phyloP scores from a whole-genome alignment of 2,888 invertebrate species.

The Plagodis dolabraria region DNA sequence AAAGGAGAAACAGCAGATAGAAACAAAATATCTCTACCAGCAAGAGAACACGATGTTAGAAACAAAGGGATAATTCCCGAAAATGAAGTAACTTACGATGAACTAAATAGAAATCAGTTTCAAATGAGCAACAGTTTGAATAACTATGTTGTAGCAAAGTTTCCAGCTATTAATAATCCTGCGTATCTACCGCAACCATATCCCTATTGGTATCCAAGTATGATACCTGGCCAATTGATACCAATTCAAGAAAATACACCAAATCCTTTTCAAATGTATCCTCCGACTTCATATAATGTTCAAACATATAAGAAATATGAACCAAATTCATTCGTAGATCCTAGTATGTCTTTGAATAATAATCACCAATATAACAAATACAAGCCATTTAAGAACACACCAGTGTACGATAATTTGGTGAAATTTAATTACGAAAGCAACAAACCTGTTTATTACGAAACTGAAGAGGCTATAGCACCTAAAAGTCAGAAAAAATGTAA shows the following conservation, averaged over 20 bases:
- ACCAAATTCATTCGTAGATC: constrained; percentile 11
- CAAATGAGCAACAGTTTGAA: constrained; percentile 21
- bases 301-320: constrained; percentile 6
- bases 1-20: background rate
- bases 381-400: constrained; percentile 26
- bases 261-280: background rate
- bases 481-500: constrained; percentile 58
- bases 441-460: constrained; percentile 52
- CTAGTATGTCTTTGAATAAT: constrained; percentile 9
- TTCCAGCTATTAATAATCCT: constrained; percentile 12
- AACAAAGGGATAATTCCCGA: constrained; percentile 27
- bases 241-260: constrained; percentile 18
- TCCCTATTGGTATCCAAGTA: constrained; percentile 32
- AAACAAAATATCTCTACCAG: constrained; percentile 25
- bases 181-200: constrained; percentile 18
- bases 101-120: constrained; percentile 21
- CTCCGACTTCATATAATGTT: constrained; percentile 10
- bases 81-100: constrained; percentile 10
- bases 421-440: constrained; percentile 29
- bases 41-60: constrained; percentile 31
- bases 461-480: constrained; percentile 47
- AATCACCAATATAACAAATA: constrained; percentile 27
- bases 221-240: constrained; percentile 26
- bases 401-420: constrained; percentile 32
- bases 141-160: constrained; percentile 15